These are phyloP conservation scores for Acanthis flammea DNA, from an alignment of 2,797 vertebrate species.

Conservation along the genomic window DNA sequence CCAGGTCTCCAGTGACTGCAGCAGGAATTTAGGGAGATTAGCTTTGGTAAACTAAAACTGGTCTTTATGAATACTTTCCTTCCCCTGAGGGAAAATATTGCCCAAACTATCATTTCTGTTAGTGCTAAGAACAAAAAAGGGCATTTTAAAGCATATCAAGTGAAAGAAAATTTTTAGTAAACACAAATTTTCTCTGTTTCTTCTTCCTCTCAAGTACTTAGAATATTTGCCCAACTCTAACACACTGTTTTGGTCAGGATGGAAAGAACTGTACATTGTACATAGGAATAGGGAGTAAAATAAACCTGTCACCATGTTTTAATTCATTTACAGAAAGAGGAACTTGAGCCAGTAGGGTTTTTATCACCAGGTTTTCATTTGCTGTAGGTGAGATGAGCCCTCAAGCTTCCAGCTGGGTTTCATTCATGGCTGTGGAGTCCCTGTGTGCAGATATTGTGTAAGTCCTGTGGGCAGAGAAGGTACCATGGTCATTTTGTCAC, in stretches of 20 bases:
- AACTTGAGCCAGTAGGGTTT: not conserved
- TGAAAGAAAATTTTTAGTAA: not conserved
- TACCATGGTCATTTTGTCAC: not conserved
- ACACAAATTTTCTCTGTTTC: not conserved
- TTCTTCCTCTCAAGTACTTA: not conserved
- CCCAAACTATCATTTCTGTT: not conserved
- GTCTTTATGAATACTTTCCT: not conserved
- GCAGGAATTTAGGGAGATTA: not conserved
- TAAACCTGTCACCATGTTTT: not conserved
- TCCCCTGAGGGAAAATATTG: not conserved
- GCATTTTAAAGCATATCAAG: not conserved
- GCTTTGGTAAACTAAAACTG: not conserved
- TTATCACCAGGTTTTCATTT: not conserved
- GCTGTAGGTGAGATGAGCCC: not conserved
- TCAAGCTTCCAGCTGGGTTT: slow-evolving; percentile 73
- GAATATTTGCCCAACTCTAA: not conserved
- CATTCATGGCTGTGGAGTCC: slow-evolving; percentile 43
- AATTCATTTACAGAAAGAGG: slow-evolving; percentile 35
- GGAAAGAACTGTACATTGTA: not conserved
- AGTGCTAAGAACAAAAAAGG: not conserved
- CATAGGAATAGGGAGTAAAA: slow-evolving; percentile 9
- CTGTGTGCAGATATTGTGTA: slow-evolving; percentile 64
- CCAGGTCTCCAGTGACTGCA: not conserved
- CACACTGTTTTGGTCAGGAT: fast-evolving
- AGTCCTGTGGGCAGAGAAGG: slow-evolving; percentile 54